Percentiles rank a stretch among this genome's conserved stretches.
Evolutionary conservation across 2,888 invertebrate species (phyloP).

Genomic region (Latrodectus hesperus): DNA sequence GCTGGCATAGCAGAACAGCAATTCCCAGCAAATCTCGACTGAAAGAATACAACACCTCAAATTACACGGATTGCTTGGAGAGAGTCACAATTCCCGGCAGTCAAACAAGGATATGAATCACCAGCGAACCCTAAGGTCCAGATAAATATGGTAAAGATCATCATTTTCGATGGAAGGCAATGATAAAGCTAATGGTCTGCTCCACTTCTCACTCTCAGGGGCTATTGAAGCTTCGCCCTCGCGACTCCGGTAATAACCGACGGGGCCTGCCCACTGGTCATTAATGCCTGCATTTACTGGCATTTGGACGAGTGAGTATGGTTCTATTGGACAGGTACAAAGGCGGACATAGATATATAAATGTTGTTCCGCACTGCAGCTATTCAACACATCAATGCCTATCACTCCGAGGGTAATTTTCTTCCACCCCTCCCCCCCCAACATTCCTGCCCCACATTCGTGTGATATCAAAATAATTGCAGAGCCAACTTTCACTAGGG

Average conservation of each 20-base stretch:
- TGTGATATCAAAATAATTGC: background rate
- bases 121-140: background rate
- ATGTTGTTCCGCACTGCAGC: constrained; percentile 54
- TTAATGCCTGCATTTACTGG: constrained; percentile 41
- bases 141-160: constrained; percentile 3
- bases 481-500: background rate
- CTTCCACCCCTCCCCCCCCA: constrained; percentile 12
- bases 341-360: constrained; percentile 42
- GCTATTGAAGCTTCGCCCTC: background rate
- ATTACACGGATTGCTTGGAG: too few relatives aligned
- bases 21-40: too few relatives aligned
- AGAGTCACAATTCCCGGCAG: background rate
- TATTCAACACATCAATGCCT: constrained; percentile 51
- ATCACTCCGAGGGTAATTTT: constrained; percentile 32
- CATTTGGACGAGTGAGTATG: constrained; percentile 47
- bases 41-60: too few relatives aligned
- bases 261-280: constrained; percentile 49
- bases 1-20: too few relatives aligned
- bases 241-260: constrained; percentile 41
- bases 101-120: background rate
- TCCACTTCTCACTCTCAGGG: constrained; percentile 8
- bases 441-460: background rate
- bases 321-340: constrained; percentile 35
- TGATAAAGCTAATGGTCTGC: constrained; percentile 13
- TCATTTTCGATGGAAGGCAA: background rate